A percentile compares a stretch with the other conserved stretches of the same genome.
Conservation (phyloP, 2,113 vertebrate genomes). For the Halcyon malimbica region DNA sequence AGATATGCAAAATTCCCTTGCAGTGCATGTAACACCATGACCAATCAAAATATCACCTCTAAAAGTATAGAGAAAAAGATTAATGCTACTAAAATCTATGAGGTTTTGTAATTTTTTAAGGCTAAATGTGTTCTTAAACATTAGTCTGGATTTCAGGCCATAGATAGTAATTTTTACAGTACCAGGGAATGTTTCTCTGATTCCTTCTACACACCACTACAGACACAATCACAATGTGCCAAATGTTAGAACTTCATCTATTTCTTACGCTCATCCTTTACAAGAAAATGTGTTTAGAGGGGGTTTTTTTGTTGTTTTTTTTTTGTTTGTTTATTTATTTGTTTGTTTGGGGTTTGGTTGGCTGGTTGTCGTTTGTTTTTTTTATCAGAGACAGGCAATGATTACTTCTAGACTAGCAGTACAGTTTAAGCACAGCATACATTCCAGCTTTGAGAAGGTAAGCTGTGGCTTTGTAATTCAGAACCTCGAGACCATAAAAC, state of each 20-base stretch:
- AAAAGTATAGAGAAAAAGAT: neutral
- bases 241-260: neutral
- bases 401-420: neutral
- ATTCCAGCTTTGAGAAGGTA: neutral
- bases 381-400: neutral
- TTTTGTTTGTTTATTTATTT: no score
- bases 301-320: neutral
- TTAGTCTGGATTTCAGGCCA: neutral
- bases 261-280: neutral
- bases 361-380: neutral
- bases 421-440: neutral
- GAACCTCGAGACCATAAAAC: neutral
- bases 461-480: neutral
- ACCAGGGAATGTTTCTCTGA: neutral
- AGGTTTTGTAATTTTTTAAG: neutral
- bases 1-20: neutral
- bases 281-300: neutral
- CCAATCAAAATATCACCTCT: neutral
- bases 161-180: neutral
- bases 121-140: neutral
- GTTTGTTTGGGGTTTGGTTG: neutral
- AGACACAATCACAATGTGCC: neutral
- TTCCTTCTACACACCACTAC: neutral
- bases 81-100: neutral
- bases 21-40: neutral